A percentile compares a stretch with the other conserved stretches of the same genome.
Evolutionary conservation across 92 coral and sea anemone species (phyloP).

Genomic region (Bergia sp.): DNA sequence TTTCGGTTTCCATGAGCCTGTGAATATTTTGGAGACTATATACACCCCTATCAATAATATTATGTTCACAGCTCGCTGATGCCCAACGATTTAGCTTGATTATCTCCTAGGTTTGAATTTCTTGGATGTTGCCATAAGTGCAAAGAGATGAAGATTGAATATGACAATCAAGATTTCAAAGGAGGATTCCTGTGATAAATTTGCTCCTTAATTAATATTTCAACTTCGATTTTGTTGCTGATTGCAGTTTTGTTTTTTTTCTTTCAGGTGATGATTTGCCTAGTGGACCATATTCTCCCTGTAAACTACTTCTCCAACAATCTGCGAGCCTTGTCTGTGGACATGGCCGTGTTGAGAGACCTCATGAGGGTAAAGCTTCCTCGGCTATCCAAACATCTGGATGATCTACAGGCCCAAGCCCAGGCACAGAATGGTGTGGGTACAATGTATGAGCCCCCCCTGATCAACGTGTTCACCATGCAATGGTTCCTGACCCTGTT

Average conservation of each 20-base stretch:
- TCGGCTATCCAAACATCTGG: conserved; percentile 88
- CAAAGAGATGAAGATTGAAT: too few species aligned
- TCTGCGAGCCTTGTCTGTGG: conserved; percentile 95
- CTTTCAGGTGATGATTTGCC: conserved; percentile 93
- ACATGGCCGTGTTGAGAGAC: conserved; percentile 98
- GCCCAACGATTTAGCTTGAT: too few species aligned
- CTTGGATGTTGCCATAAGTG: too few species aligned
- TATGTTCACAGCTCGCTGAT: too few species aligned
- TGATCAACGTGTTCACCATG: conserved; percentile 98
- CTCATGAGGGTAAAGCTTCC: conserved; percentile 89
- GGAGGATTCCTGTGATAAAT: too few species aligned
- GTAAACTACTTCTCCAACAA: conserved; percentile 97
- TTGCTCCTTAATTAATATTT: too few species aligned
- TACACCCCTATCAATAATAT: too few species aligned
- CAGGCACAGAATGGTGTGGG: conserved; percentile 74
- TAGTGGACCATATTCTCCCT: conserved; percentile 94
- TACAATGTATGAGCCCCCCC: conserved; percentile 95
- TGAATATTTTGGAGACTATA: too few species aligned
- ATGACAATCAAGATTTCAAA: too few species aligned
- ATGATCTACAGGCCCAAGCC: conserved; percentile 85
- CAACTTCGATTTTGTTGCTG: background rate
- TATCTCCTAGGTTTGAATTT: too few species aligned
- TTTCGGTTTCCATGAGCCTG: too few species aligned
- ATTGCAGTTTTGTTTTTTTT: background rate
- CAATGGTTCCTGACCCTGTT: conserved; percentile 98